These are phyloP conservation scores for Tribolium castaneum DNA, from an alignment of 1,140 invertebrate species.

Conservation along the genomic window DNA sequence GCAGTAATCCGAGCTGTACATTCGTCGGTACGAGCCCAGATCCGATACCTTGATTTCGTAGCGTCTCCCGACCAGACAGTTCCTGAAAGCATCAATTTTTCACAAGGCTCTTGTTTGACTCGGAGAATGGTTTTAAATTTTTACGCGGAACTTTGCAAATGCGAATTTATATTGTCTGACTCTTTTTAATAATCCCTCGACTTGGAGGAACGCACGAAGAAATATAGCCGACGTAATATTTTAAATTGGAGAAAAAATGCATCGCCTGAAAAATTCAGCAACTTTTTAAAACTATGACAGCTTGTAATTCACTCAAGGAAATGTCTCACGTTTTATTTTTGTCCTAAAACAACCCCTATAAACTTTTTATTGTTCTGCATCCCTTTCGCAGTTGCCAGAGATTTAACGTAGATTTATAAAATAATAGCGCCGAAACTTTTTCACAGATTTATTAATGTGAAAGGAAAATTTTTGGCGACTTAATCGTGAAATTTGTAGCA, in stretches of 20 bases:
- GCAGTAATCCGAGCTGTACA: slow-evolving; percentile 79
- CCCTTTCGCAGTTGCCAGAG: neutral
- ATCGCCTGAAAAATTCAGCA: neutral
- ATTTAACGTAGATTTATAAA: neutral
- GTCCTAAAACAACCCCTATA: neutral
- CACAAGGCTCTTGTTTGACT: slow-evolving; percentile 2
- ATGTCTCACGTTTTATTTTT: neutral
- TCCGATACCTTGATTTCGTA: slow-evolving; percentile 82
- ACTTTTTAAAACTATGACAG: neutral
- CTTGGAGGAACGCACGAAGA: neutral
- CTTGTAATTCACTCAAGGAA: slow-evolving; percentile 10
- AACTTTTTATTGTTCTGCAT: neutral
- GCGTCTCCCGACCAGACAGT: slow-evolving; percentile 79
- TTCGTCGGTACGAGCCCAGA: slow-evolving; percentile 74
- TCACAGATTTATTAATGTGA: neutral
- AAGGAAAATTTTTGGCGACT: neutral
- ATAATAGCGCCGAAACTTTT: neutral
- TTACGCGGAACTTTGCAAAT: neutral
- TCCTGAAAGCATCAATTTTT: slow-evolving; percentile 66
- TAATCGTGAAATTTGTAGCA: neutral
- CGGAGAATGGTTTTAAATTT: neutral
- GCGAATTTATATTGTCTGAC: neutral
- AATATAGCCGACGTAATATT: neutral
- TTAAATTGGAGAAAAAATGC: neutral
- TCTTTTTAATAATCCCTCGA: neutral